A percentile compares a stretch with the other conserved stretches of the same genome.
These are phyloP conservation scores for Acanthopagrus latus DNA, from an alignment of 2,797 vertebrate genomes.

Conservation along the genomic window DNA sequence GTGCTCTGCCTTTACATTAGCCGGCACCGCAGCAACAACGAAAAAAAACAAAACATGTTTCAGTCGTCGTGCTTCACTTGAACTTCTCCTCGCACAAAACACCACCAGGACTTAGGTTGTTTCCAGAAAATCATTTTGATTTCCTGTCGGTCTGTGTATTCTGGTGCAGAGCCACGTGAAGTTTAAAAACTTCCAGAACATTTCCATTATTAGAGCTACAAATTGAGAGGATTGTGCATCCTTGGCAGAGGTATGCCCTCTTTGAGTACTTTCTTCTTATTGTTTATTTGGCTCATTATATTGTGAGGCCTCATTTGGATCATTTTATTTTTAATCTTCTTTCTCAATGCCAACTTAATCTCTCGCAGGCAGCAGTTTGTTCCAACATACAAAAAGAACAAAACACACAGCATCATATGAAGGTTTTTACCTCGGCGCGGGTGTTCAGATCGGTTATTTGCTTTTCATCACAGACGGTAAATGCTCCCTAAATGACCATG, in stretches of 20 bases:
- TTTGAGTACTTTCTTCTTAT: constrained; percentile 21
- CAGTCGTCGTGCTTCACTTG: not conserved
- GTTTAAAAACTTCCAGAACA: constrained; percentile 6
- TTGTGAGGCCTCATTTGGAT: constrained; percentile 4
- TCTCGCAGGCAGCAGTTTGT: constrained; percentile 6
- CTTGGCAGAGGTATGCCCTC: constrained; percentile 8
- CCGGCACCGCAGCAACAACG: not conserved
- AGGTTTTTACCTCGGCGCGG: not conserved
- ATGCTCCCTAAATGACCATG: not conserved
- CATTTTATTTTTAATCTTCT: constrained; percentile 14
- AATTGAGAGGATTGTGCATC: constrained; percentile 9
- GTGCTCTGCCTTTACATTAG: not conserved
- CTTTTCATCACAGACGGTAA: not conserved
- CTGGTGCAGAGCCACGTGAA: not conserved
- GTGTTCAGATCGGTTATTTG: constrained; percentile 16
- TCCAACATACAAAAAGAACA: not conserved
- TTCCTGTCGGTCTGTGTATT: not conserved
- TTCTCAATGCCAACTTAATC: constrained; percentile 22
- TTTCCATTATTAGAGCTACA: constrained; percentile 27
- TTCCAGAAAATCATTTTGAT: constrained; percentile 7
- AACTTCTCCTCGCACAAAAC: not conserved
- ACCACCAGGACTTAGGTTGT: not conserved
- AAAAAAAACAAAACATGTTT: not conserved
- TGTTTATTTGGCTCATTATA: constrained; percentile 34
- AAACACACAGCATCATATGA: not conserved